Evolutionary conservation across 1,140 invertebrate species (phyloP).

Genomic region (Stegodyphus mimosarum): DNA sequence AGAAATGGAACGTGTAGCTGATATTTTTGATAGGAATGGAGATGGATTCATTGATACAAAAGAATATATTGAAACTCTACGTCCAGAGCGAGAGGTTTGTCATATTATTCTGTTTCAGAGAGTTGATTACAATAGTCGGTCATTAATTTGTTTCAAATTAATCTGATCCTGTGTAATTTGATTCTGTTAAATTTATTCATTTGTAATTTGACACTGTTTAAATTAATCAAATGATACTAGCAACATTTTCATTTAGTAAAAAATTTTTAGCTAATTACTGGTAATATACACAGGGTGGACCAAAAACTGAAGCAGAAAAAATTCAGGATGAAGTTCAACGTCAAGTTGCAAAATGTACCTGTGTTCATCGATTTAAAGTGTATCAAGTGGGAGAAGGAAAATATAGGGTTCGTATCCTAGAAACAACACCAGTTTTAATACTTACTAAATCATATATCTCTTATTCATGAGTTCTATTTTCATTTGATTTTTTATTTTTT

Average conservation of each 20-base stretch:
- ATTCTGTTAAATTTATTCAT: neutral
- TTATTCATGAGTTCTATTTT: too few relatives aligned
- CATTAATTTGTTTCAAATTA: neutral
- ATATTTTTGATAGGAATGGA: constrained; percentile 95
- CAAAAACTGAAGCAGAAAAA: constrained; percentile 87
- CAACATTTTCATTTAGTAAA: too few relatives aligned
- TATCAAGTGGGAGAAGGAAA: constrained; percentile 99
- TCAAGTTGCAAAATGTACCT: constrained; percentile 91
- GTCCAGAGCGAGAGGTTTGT: constrained; percentile 90
- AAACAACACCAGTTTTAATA: too few relatives aligned
- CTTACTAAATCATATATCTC: too few relatives aligned
- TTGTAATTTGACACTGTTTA: neutral
- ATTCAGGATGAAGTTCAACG: constrained; percentile 98
- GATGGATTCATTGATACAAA: constrained; percentile 97
- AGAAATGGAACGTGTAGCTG: constrained; percentile 98
- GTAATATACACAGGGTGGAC: constrained; percentile 71
- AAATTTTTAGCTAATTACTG: too few relatives aligned
- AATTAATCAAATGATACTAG: neutral
- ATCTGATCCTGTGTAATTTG: neutral
- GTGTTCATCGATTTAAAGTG: constrained; percentile 95
- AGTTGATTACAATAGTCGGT: too few relatives aligned
- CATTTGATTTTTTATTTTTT: too few relatives aligned
- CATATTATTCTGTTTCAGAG: constrained; percentile 8
- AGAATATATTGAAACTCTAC: constrained; percentile 95
- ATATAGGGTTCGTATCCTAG: constrained; percentile 82